Base-by-base conservation (phyloP, 2,888 invertebrate species). In the Metellina segmentata region DNA sequence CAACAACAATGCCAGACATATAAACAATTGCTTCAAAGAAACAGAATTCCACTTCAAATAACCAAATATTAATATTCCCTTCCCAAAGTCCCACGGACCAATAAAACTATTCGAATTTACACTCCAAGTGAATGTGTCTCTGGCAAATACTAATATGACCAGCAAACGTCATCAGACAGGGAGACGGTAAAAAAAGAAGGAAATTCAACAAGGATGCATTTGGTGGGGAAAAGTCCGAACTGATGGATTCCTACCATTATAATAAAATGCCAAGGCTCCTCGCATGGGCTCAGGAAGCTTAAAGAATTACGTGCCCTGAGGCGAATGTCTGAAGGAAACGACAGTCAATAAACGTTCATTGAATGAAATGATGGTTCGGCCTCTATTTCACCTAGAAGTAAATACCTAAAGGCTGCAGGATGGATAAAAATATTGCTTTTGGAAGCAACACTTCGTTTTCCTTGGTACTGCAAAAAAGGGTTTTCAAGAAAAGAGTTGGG, bases 311-410 rank as follows among this genome's bases (percentile, higher is more conserved):
- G 81, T 19, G 48, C 16, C 69, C 81, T 48, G 8, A n/a, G 69
- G 69, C 16, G n/a, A 83, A 83, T 19, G 51, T 11, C 61, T 1
- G 34, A 34, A 53, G 78, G 11, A 75, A 86, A 75, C 75, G 52
- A 19, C 48, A 61, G 85, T 86, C 86, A 86, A 86, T 86, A 86
- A 86, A 86, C 70, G 70, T 78, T 61, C 78, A 74, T 51, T 77
- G 70, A 53, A 78, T 70, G 51, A n/a, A 75, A 86, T 86, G 85
- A 85, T 82, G 75, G 61, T n/a, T 7, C 49, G 61, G 51, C 86
- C 49, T 53, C 69, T 70, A 78, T 86, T 86, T 86, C 86, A 78
- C 51, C 34, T 61, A n/a, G 78, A 52, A 85, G 85, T 85, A 85
- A 85, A 85, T 85, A 85, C 75, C 74, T 74, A 83, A 72, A 53